Base-by-base conservation (phyloP, 1,140 invertebrate species). In the Campodea augens region DNA sequence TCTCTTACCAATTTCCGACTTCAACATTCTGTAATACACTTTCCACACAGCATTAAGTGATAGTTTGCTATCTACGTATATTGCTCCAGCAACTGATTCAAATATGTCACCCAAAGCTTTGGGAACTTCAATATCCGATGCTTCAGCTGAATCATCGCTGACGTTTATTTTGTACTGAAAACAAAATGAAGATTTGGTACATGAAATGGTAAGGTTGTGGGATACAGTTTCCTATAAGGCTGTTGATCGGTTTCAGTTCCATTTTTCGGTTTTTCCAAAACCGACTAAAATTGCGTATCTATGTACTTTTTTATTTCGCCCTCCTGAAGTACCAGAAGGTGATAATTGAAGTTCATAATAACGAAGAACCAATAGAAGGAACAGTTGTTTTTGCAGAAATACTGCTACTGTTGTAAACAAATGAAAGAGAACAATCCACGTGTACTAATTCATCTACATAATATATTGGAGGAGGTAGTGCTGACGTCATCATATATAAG, bases 31-130 rank as follows among this genome's bases (percentile, higher is more conserved):
- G 55, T 81, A 88, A 49, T 87, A 72, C 0, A 95, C 73, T 21
- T 69, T 61, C 92, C 92, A 98, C 0, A 88, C 81, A 3, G 63
- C 64, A 7, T 74, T 58, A n/a, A 96, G 58, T 57, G 77, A 67
- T 55, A 81, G 80, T 10, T 73, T 73, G 57, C 74, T 78, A 66
- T 97, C 92, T 5, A 97, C 59, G 58, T 79, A 98, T 47, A 98
- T 78, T 0, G 91, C 92, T 5, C 89, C 92, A 41, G 83, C 78
- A 0, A 93, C 56, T 0, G 90, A 85, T 64, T 97, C 92, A 60
- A 93, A 88, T 38, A 98, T 69, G 62, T 97, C 91, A 3, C 89
- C 89, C 13, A 98, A 65, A n/a, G 78, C 76, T 71, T 97, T 97
- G 0, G 93, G 93, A 1, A 93, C 86, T 61, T 96, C 88, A 3